Evolutionary conservation across 1,140 invertebrate species (phyloP), one percentile per base, ranked within the genome.

Genomic region (Drosophila ficusphila): DNA sequence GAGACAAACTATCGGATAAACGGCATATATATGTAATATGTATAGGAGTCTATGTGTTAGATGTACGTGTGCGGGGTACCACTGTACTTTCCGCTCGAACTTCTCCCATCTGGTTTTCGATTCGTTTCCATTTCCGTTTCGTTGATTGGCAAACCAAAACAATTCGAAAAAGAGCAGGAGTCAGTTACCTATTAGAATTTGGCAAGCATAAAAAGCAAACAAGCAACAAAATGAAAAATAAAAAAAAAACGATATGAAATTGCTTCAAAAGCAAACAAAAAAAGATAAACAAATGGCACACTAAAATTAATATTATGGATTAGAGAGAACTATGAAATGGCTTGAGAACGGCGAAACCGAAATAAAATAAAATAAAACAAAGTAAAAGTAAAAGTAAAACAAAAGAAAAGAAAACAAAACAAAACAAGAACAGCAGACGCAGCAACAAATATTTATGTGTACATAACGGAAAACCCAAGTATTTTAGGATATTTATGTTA

Each of bases 141-240:
- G 69, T 79, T 90, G 71, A 90, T 89, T 89, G 79, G 79, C 76
- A 89, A 85, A 71, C 69, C 65, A 89, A 67, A 71, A 78, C 79
- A 68, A 86, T 85, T 86, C 70, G 76, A 79, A 75, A 90, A 79
- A 75, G 89, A 90, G 89, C 89, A 90, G 89, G 89, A 90, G 89
- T 90, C 89, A 90, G 89, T 90, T 90, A 90, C 89, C 89, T 90
- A 90, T 90, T 90, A 90, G 85, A 81, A 89, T 78, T 88, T 83
- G 78, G 77, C 77, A 86, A 85, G 67, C 75, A 58, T 61, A 54
- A 82, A 56, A 58, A 57, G 52, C 54, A 56, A 67, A 49, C 68
- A 65, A 19, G 52, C 19, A 51, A 54, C 60, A 49, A 52, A 60
- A 71, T 29, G 46, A 64, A 68, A 33, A 64, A 54, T 31, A 34